Percentiles rank a stretch among this genome's conserved stretches.
These are phyloP conservation scores for Clarias magur DNA, from an alignment of 2,113 vertebrate genomes.

Conservation along the genomic window DNA sequence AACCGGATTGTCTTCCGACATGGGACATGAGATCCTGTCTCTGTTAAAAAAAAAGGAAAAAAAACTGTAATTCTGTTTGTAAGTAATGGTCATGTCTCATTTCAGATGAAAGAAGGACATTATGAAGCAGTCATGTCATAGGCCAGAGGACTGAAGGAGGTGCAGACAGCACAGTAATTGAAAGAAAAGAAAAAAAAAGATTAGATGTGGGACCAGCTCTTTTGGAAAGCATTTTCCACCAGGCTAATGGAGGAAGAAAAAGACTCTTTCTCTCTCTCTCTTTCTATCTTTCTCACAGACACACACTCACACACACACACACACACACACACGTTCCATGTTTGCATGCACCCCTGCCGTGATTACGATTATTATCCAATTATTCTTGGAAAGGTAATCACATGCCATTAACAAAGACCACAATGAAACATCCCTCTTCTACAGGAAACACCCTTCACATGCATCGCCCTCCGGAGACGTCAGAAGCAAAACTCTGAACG, in stretches of 20 bases:
- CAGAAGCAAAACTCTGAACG: not conserved
- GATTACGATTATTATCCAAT: not conserved
- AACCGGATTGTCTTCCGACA: not conserved
- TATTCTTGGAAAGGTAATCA: not conserved
- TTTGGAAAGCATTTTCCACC: slow-evolving; percentile 5
- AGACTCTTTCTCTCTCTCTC: not conserved
- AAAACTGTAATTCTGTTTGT: not conserved
- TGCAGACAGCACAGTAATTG: not conserved
- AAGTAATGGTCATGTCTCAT: not conserved
- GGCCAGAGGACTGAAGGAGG: slow-evolving; percentile 7
- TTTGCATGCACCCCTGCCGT: not conserved
- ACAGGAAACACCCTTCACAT: not conserved
- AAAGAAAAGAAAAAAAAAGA: not conserved
- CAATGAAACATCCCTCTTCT: not conserved
- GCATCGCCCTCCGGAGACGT: not conserved
- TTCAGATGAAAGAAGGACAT: not conserved
- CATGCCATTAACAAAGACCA: not conserved
- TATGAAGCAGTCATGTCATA: not conserved
- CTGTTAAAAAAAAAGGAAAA: not conserved
- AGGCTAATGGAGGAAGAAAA: not conserved
- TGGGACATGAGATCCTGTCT: not conserved
- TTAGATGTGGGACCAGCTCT: not conserved
- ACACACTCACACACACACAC: not conserved
- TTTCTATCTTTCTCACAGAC: not conserved
- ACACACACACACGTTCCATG: not conserved